Evolutionary conservation across 2,888 invertebrate species (phyloP), one percentile per base, ranked within the genome.

Genomic region (Agrochola litura): DNA sequence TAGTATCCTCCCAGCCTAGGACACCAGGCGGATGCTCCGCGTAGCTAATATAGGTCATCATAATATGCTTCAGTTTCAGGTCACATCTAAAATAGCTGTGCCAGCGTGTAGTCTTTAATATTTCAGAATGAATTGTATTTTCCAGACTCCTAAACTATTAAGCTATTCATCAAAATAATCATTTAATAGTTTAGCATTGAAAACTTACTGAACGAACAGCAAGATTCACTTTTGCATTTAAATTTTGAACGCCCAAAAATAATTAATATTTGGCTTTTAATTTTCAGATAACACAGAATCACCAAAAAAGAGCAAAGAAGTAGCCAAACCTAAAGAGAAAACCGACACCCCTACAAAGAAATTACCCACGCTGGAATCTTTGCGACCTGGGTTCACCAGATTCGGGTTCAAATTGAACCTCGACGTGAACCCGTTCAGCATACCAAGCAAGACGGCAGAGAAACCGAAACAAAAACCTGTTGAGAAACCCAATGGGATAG

Each of bases 391-490:
- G 0, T 97, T 94, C 90, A 97, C 95, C 2, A 92, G 95, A 79
- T 97, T 97, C 85, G 97, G 97, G 2, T 97, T 97, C 88, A 97
- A 96, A 83, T 79, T 97, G 73, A 93, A 96, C 80, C 89, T 95
- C 22, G 93, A 93, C 56, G 93, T 91, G 0, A 96, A 96, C 68
- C 96, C 96, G 0, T 96, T 96, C 89, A 94, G 92, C 66, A 85
- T 94, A 30, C 89, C 94, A 0, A 84, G 84, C 56, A 93, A 93
- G 83, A 84, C 80, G 0, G 58, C 16, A 1, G 84, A 79, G 22
- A 79, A 83, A 60, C 58, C 72, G 0, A 82, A 72, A 30, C 73
- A 66, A 19, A 84, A 86, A 14, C 68, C 65, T 0, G 43, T 66
- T n/a, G 52, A 46, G 22, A 79, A 83, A 73, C 88, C 90, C 25